phyloP scores from a whole-genome alignment of 2,888 invertebrate genomes.

The Aphodius sticticus region DNA sequence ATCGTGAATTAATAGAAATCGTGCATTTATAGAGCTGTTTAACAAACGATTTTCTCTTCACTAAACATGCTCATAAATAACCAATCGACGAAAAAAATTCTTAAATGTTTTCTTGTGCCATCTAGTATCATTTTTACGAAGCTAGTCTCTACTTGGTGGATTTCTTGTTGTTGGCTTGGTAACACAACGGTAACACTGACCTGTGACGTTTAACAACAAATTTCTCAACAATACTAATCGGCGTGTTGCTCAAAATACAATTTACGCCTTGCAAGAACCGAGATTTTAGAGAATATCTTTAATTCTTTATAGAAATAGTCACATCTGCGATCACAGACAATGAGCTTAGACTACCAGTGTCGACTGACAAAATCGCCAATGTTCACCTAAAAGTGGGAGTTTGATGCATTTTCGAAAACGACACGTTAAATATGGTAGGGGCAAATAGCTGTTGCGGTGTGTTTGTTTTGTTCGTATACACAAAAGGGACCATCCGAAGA shows the following conservation, averaged over 20 bases:
- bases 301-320: neutral
- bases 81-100: no score
- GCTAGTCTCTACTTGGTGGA: no score
- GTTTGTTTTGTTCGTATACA: slow-evolving; percentile 27
- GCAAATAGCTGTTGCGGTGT: slow-evolving; percentile 27
- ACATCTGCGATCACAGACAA: neutral
- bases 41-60: no score
- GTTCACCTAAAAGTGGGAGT: neutral
- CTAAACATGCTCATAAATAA: no score
- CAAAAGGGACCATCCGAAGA: slow-evolving; percentile 44
- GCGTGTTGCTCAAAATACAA: neutral
- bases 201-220: neutral
- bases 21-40: no score
- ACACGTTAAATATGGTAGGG: slow-evolving; percentile 38
- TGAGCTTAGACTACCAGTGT: neutral
- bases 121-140: no score
- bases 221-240: neutral
- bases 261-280: neutral
- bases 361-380: neutral
- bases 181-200: neutral
- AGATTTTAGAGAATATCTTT: neutral
- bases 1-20: no score
- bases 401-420: neutral
- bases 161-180: neutral
- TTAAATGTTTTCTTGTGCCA: no score